Evolutionary conservation across 2,888 invertebrate genomes (phyloP).

Genomic region (Cataglyphis altisquamis): DNA sequence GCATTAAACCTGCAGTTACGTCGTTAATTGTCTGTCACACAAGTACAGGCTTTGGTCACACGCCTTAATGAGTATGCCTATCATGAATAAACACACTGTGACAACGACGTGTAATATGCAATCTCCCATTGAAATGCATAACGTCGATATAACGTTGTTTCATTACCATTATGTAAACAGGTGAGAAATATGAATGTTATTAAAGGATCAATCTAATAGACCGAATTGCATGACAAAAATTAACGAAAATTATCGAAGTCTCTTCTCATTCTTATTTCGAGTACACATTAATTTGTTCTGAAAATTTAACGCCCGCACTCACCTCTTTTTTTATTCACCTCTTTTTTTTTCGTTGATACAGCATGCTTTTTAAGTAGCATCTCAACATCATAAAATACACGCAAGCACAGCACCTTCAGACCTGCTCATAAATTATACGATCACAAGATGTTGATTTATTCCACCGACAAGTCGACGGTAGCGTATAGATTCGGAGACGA

Average conservation of each 20-base stretch:
- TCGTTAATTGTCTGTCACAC: constrained; percentile 43
- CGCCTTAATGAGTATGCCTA: constrained; percentile 36
- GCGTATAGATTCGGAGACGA: constrained; percentile 44
- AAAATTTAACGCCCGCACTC: constrained; percentile 19
- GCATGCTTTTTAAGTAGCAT: not conserved
- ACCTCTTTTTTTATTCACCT: not conserved
- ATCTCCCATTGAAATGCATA: constrained; percentile 11
- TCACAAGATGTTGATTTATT: constrained; percentile 66
- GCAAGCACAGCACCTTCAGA: constrained; percentile 36
- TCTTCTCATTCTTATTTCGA: constrained; percentile 34
- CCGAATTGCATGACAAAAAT: constrained; percentile 18
- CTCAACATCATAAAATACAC: constrained; percentile 39
- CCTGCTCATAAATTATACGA: constrained; percentile 61
- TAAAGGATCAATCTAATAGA: constrained; percentile 10
- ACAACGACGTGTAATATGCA: constrained; percentile 29
- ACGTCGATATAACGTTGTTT: constrained; percentile 1
- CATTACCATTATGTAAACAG: constrained; percentile 6
- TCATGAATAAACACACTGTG: constrained; percentile 26
- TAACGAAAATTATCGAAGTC: constrained; percentile 9
- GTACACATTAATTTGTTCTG: constrained; percentile 15
- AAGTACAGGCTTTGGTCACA: constrained; percentile 17
- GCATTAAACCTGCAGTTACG: constrained; percentile 30
- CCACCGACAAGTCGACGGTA: constrained; percentile 76
- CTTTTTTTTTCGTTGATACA: constrained; percentile 8
- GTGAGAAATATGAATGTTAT: constrained; percentile 7